These are phyloP conservation scores for Phoenicopterus ruber DNA, from an alignment of 2,113 vertebrate genomes.

Conservation along the genomic window DNA sequence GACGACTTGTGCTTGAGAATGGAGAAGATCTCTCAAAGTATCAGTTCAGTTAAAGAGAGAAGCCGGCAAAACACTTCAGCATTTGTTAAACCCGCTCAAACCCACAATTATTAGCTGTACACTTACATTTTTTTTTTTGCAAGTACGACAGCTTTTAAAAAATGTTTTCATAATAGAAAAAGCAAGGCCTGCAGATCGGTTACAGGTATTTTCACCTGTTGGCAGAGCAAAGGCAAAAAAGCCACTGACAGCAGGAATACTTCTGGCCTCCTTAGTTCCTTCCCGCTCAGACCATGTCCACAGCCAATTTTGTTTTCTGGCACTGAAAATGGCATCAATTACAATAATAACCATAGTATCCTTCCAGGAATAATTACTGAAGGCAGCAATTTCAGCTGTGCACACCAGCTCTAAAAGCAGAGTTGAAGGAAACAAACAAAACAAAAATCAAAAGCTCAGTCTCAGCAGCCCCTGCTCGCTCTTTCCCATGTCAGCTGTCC, in stretches of 20 bases:
- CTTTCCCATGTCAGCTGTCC: not conserved
- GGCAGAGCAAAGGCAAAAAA: not conserved
- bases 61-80: not conserved
- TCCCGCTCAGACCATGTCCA: not conserved
- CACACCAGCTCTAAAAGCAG: not conserved
- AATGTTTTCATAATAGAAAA: not conserved
- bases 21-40: not conserved
- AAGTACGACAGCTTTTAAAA: not conserved
- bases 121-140: not conserved
- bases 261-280: not conserved
- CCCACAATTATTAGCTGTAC: not conserved
- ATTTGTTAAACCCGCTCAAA: conserved; percentile 13
- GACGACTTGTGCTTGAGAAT: not conserved
- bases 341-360: not conserved
- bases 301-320: not conserved
- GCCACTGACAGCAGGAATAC: not conserved
- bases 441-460: not conserved
- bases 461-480: not conserved
- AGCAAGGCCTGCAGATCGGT: not conserved
- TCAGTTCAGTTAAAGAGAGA: not conserved
- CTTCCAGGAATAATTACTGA: conserved; percentile 4
- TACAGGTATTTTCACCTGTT: not conserved
- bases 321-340: not conserved
- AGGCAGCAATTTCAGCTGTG: not conserved
- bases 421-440: not conserved